Evolutionary conservation across 2,888 invertebrate genomes (phyloP), one percentile per base, ranked within the genome.

Genomic region (Sarcophaga subvicina): DNA sequence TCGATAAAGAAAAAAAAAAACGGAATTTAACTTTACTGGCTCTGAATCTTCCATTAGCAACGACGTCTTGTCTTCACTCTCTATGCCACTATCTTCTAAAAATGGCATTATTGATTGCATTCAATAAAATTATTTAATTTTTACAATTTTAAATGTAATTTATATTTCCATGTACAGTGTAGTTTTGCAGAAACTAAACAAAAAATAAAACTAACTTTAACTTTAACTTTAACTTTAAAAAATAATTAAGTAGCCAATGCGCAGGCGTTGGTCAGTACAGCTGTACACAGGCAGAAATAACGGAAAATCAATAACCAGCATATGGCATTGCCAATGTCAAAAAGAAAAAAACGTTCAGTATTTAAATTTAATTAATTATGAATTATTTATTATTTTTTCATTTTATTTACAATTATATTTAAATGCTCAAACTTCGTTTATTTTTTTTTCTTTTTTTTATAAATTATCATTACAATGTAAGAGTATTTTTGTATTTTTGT

Each of bases 81-180:
- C 93, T 64, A 93, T 92, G 81, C 93, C 93, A 82, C 93, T 93
- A 69, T 93, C 93, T 88, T 93, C 93, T 91, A 93, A 92, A 63
- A 81, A 67, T 45, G 84, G 86, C 87, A 86, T 89, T 63, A 72
- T 76, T 71, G 17, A 66, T n/a, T n/a, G 59, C 47, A 20, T 80
- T 73, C 37, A 37, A 22, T n/a, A 12, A 49, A 47, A n/a, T 1
- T 62, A 10, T 27, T 60, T 69, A 47, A 76, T 49, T 60, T 45
- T 5, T 20, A 27, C 1, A 45, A 80, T 69, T 63, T 25, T 71
- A 59, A n/a, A 54, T 54, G 14, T 62, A 49, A 49, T n/a, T 76
- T 49, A 62, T 62, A 37, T 59, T 27, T 81, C 17, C 59, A 27
- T 45, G 14, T 22, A 66, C 12, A 54, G 60, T 62, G 78, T 63